Base-by-base conservation (phyloP, 2,888 invertebrate species). In the Hybos culiciformis region DNA sequence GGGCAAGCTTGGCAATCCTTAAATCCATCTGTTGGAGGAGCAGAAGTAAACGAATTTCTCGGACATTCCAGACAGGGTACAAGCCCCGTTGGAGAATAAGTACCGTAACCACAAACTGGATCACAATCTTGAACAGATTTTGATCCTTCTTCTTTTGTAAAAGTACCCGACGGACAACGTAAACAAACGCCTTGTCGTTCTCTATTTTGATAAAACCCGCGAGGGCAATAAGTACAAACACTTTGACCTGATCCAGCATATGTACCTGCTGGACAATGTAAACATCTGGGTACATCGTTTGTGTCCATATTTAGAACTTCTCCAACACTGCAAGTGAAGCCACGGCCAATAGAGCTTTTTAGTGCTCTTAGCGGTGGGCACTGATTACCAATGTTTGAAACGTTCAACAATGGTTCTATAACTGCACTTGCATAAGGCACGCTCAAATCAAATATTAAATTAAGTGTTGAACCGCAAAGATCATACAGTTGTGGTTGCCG, bases 181-280 rank as follows among this genome's bases (percentile, higher is more conserved):
- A 83, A 72, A 62, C 97, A 97, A 1, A 83, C 74, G 3, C 90
- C 88, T 71, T 93, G 91, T 34, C 91, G 77, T 47, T 87, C 86
- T 55, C 83, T 77, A 57, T 92, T 92, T 68, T 96, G 96, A 67
- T 92, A 97, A 60, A 79, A 91, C 14, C 96, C 97, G 54, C 82
- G 75, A 2, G 87, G 83, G 61, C 97, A 97, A 59, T 84, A 80
- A 1, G 86, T 85, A 63, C 97, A 97, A 45, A 80, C 75, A 57
- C 87, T 85, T 68, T 92, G 90, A 55, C 90, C 88, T 53, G 85
- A 84, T 17, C 82, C 83, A 33, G 92, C 90, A 57, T 80, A 92
- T 0, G 94, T 92, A 56, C 97, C 97, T 52, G 93, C 92, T 7
- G 97, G 96, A 61, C 98, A 98, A 59, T 96, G 88, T 48, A 94